Percentiles rank a stretch among this genome's conserved stretches.
Evolutionary conservation across 2,113 vertebrate genomes (phyloP).

Genomic region (Melanerpes formicivorus): DNA sequence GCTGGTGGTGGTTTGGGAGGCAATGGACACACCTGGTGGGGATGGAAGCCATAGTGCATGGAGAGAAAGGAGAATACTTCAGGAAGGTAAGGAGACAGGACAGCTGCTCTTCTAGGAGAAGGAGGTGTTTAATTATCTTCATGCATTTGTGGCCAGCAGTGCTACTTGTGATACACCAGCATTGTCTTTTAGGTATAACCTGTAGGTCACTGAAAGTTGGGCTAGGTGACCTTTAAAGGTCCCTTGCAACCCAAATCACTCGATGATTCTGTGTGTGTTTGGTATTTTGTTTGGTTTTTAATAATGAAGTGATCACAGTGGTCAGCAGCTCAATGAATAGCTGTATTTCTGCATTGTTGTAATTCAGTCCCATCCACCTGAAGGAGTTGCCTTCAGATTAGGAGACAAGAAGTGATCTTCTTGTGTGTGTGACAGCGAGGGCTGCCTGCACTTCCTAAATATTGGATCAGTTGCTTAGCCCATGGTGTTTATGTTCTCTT

Average conservation of each 20-base stretch:
- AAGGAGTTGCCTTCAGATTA: too few relatives aligned
- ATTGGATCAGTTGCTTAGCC: background rate
- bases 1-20: background rate
- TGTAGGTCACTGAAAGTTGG: too few relatives aligned
- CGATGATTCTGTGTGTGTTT: too few relatives aligned
- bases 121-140: background rate
- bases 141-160: background rate
- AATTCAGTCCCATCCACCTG: too few relatives aligned
- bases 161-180: background rate
- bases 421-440: too few relatives aligned
- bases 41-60: background rate
- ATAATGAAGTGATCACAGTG: too few relatives aligned
- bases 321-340: too few relatives aligned
- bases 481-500: background rate
- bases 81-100: background rate
- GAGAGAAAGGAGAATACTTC: background rate
- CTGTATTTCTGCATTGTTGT: too few relatives aligned
- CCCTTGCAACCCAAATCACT: too few relatives aligned
- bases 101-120: background rate
- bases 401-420: too few relatives aligned
- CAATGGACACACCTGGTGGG: background rate
- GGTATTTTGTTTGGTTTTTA: too few relatives aligned
- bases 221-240: too few relatives aligned
- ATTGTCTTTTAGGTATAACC: background rate
- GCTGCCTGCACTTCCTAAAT: background rate